Conservation (phyloP, 2,888 invertebrate genomes). For the Caenorhabditis uteleia region DNA sequence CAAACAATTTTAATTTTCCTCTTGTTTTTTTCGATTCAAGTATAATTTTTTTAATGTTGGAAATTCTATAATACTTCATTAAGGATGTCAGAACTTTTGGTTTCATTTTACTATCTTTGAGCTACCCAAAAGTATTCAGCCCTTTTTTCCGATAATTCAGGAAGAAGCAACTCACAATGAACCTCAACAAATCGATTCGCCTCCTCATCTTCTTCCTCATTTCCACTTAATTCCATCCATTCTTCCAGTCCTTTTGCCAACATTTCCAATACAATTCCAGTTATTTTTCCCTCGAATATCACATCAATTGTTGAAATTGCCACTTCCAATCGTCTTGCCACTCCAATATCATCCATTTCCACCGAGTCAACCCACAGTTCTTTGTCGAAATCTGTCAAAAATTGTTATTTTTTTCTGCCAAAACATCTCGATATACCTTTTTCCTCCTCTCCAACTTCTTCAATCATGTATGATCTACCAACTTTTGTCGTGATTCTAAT, state of each 20-base stretch:
- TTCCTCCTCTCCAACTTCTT: constrained; percentile 21
- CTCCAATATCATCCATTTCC: background rate
- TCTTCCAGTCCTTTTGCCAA: constrained; percentile 15
- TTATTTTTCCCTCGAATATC: constrained; percentile 7
- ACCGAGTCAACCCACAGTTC: constrained; percentile 20
- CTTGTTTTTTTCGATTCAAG: no score
- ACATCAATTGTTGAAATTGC: constrained; percentile 3
- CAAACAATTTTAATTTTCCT: no score
- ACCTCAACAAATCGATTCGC: background rate
- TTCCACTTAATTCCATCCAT: constrained; percentile 4
- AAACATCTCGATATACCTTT: background rate
- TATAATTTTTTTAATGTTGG: no score
- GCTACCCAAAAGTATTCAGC: no score
- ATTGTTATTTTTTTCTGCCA: constrained; percentile 3
- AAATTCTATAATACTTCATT: no score
- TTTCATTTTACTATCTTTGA: no score
- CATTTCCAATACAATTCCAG: constrained; percentile 17
- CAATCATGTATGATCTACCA: constrained; percentile 3
- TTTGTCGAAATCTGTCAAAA: background rate
- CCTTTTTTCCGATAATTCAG: background rate
- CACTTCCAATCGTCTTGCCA: background rate
- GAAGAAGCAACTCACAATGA: background rate
- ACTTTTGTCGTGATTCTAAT: constrained; percentile 4
- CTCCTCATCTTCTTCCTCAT: background rate
- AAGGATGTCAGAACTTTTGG: no score